Percentiles rank a stretch among this genome's conserved stretches.
Evolutionary conservation across 2,797 vertebrate species (phyloP).

Genomic region (Limnodromus scolopaceus): DNA sequence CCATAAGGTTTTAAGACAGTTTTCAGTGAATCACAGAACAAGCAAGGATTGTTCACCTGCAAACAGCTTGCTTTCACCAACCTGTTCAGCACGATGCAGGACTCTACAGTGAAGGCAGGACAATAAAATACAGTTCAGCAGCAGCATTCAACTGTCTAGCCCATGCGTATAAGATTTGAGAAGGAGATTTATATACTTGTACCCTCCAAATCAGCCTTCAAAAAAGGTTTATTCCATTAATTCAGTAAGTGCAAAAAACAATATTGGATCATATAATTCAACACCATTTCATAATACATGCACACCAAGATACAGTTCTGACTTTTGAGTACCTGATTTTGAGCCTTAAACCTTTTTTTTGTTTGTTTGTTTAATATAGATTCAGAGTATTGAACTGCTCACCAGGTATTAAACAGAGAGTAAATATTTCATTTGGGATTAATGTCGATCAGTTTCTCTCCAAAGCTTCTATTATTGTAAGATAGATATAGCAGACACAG

Average conservation of each 20-base stretch:
- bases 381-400: background rate
- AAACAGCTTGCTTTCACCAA: background rate
- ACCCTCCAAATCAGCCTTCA: background rate
- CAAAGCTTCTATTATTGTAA: conserved; percentile 19
- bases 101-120: background rate
- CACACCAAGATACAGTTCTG: background rate
- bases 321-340: background rate
- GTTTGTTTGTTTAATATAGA: background rate
- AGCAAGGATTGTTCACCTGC: background rate
- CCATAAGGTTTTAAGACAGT: background rate
- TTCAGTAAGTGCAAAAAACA: background rate
- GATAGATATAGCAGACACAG: background rate
- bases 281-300: background rate
- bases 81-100: background rate
- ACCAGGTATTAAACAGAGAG: conserved; percentile 23
- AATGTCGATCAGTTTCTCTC: conserved; percentile 4
- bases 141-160: background rate
- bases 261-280: background rate
- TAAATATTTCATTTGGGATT: conserved; percentile 43
- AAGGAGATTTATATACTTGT: background rate
- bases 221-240: background rate
- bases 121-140: background rate
- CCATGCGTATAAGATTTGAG: background rate
- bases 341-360: background rate
- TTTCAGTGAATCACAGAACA: background rate